Conservation (phyloP, 2,888 invertebrate species). For the Parelbella ahira region DNA sequence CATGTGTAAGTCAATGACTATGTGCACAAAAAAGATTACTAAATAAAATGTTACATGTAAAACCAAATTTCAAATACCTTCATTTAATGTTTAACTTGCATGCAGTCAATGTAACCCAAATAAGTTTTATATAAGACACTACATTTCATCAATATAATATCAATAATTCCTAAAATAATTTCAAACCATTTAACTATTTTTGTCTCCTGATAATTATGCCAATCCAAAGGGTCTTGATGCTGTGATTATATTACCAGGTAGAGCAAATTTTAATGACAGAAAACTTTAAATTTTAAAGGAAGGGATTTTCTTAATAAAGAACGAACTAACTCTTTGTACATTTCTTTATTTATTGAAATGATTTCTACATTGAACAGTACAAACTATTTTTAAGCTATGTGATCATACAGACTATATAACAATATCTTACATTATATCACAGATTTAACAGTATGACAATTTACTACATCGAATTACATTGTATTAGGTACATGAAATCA, state of each 20-base stretch:
- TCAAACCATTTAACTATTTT: too few species aligned
- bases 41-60: too few species aligned
- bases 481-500: conserved; percentile 16
- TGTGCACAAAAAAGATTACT: too few species aligned
- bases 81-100: too few species aligned
- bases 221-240: too few species aligned
- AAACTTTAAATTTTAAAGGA: conserved; percentile 21
- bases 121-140: too few species aligned
- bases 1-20: too few species aligned
- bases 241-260: not conserved
- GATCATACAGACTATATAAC: conserved; percentile 41
- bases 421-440: conserved; percentile 42
- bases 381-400: conserved; percentile 41
- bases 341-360: conserved; percentile 69
- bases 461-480: conserved; percentile 26
- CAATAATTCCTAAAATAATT: too few species aligned
- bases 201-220: too few species aligned
- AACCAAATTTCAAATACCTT: too few species aligned
- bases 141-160: too few species aligned
- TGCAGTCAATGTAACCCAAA: too few species aligned
- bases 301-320: conserved; percentile 37
- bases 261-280: not conserved
- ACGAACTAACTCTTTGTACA: conserved; percentile 63
- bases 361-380: conserved; percentile 55
- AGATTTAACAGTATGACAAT: conserved; percentile 31